These are phyloP conservation scores for Vanessa atalanta DNA, from an alignment of 1,140 invertebrate genomes.

Conservation along the genomic window DNA sequence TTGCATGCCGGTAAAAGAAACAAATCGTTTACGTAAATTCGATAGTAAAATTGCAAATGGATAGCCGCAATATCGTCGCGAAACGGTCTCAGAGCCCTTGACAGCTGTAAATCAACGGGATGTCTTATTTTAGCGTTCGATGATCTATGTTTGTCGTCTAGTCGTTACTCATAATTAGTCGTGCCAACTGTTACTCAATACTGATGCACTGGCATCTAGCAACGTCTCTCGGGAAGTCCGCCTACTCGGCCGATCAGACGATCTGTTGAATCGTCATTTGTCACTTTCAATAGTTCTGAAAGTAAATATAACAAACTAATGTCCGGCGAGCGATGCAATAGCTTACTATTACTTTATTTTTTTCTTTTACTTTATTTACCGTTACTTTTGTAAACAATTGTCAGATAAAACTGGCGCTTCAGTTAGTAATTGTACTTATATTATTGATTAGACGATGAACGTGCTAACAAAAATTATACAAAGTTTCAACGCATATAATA, in stretches of 20 bases:
- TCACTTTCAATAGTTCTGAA: background rate
- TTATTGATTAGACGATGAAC: too few relatives aligned
- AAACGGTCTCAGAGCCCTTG: slow-evolving; percentile 9
- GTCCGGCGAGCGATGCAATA: too few relatives aligned
- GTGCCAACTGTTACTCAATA: slow-evolving; percentile 47
- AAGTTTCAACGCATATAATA: too few relatives aligned
- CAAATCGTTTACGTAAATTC: background rate
- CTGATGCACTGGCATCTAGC: too few relatives aligned
- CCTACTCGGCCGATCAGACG: slow-evolving; percentile 20
- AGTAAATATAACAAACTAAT: background rate
- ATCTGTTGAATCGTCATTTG: background rate
- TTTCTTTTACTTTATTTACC: too few relatives aligned
- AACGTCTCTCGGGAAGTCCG: slow-evolving; percentile 23
- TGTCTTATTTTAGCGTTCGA: slow-evolving; percentile 31
- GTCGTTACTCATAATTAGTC: slow-evolving; percentile 32
- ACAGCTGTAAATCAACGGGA: slow-evolving; percentile 23
- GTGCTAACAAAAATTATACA: too few relatives aligned
- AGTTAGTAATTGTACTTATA: too few relatives aligned
- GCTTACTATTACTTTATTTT: too few relatives aligned
- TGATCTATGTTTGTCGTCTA: slow-evolving; percentile 23
- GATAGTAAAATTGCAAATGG: background rate
- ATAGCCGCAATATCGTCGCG: background rate
- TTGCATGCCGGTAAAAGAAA: too few relatives aligned
- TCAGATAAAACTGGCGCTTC: too few relatives aligned
- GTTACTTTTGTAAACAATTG: too few relatives aligned